phyloP scores from a whole-genome alignment of 2,888 invertebrate species.

The Drosophila austrosaltans region DNA sequence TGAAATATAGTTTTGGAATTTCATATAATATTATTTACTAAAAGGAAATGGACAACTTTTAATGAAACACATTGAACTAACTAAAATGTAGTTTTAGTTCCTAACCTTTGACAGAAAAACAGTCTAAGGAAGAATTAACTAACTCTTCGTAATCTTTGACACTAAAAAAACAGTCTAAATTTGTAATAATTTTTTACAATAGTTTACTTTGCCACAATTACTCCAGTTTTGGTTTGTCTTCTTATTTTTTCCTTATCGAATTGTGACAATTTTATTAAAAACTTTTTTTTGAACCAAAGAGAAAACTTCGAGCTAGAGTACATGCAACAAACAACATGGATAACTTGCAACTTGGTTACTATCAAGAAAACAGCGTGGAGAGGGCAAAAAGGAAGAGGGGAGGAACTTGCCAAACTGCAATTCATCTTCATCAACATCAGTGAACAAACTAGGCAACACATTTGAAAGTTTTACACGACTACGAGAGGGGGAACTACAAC shows the following conservation, averaged over 20 bases:
- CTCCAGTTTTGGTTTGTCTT: slow-evolving; percentile 44
- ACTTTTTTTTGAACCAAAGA: slow-evolving; percentile 45
- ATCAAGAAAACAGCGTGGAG: slow-evolving; percentile 27
- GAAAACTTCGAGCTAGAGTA: slow-evolving; percentile 23
- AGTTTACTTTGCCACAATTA: slow-evolving; percentile 57
- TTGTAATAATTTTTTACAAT: slow-evolving; percentile 1
- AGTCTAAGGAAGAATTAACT: too few species aligned
- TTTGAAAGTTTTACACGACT: slow-evolving; percentile 43
- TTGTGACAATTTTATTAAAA: slow-evolving; percentile 65
- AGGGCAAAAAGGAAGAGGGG: background rate
- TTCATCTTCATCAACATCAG: slow-evolving; percentile 71
- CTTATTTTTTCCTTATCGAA: slow-evolving; percentile 39
- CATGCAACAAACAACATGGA: slow-evolving; percentile 16
- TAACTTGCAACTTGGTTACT: slow-evolving; percentile 56
- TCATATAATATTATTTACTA: too few species aligned
- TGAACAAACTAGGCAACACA: slow-evolving; percentile 42
- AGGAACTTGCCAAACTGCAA: slow-evolving; percentile 69
- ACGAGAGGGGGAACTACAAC: background rate
- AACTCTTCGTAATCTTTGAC: background rate
- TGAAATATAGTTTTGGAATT: too few species aligned
- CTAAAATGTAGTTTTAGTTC: too few species aligned
- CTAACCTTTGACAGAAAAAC: too few species aligned
- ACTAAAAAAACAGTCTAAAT: too few species aligned
- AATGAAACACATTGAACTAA: too few species aligned
- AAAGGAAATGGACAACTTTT: too few species aligned